Conservation (phyloP, 2,888 invertebrate genomes). For the Hartigia nigra region DNA sequence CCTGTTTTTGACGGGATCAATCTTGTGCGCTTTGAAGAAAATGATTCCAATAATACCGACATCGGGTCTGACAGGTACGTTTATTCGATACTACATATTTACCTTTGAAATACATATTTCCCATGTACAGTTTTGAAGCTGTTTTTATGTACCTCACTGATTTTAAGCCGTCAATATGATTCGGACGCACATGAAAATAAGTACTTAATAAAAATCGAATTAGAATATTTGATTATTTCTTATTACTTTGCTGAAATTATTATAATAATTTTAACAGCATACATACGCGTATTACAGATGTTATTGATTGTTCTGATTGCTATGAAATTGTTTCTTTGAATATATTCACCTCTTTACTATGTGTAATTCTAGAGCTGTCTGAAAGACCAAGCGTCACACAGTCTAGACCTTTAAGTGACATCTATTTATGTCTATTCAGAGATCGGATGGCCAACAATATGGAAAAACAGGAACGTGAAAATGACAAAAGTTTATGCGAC, state of each 20-base stretch:
- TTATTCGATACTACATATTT: neutral
- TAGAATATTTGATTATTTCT: no score
- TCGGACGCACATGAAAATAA: slow-evolving; percentile 5
- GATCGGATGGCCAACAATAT: slow-evolving; percentile 20
- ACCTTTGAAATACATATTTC: neutral
- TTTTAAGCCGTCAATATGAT: no score
- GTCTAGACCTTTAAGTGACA: neutral
- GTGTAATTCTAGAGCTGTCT: neutral
- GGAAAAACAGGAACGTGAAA: slow-evolving; percentile 59
- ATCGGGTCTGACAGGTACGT: slow-evolving; percentile 22
- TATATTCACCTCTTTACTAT: neutral
- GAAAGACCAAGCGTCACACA: neutral
- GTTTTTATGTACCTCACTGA: neutral
- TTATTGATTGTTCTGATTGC: neutral
- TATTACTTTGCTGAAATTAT: no score
- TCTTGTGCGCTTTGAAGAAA: slow-evolving; percentile 69
- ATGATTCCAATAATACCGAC: slow-evolving; percentile 24
- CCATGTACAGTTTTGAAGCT: neutral
- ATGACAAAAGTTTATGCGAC: slow-evolving; percentile 71
- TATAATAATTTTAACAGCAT: no score
- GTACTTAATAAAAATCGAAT: no score
- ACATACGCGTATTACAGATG: neutral
- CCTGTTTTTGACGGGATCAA: slow-evolving; percentile 74
- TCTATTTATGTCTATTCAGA: slow-evolving; percentile 16
- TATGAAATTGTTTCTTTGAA: neutral